Base-by-base conservation (phyloP, 2,888 invertebrate genomes). In the Horisme vitalbata region DNA sequence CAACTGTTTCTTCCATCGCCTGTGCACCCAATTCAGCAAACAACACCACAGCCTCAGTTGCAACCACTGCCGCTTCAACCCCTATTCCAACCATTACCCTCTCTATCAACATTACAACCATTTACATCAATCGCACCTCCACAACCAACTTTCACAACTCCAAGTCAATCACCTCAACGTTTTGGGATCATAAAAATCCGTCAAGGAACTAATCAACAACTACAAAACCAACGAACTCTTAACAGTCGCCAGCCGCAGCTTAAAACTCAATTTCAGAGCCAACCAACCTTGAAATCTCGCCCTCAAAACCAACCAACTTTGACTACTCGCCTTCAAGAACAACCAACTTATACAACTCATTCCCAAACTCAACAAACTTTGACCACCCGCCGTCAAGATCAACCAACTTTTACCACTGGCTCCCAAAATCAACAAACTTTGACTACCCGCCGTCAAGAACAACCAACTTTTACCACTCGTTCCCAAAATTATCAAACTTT, bases 141-240 rank as follows among this genome's bases (percentile, higher is more conserved):
- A 2, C 34, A 45, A 34, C 20, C 44, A 27, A 10, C 30, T 8
- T 41, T 44, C 15, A 31, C 34, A 2, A 3, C 31, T 9, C 20
- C 30, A 9, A 54, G 34, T 9, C 52, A 50, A 32, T 14, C 44
- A n/a, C 48, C 50, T 1, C 44, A 24, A 34, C 47, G 55, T 20
- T 48, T 52, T 3, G 57, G 49, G n/a, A 21, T 52, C 4, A 43
- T 52, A 7, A 52, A 34, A 9, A 46, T 55, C 9, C 43, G 52
- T 12, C 45, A 55, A 33, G 31, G 26, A 31, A 28, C 11, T 14
- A 43, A n/a, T 8, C 23, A 27, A 55, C 47, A 4, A 38, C 37
- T 9, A 30, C 44, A 6, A 12, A 41, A 33, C 8, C 35, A 27
- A 24, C 44, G 11, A 23, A 35, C 30, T 9, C 12, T 10, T 0